phyloP scores from a whole-genome alignment of 2,888 invertebrate species.

The Isotomurus palustris region DNA sequence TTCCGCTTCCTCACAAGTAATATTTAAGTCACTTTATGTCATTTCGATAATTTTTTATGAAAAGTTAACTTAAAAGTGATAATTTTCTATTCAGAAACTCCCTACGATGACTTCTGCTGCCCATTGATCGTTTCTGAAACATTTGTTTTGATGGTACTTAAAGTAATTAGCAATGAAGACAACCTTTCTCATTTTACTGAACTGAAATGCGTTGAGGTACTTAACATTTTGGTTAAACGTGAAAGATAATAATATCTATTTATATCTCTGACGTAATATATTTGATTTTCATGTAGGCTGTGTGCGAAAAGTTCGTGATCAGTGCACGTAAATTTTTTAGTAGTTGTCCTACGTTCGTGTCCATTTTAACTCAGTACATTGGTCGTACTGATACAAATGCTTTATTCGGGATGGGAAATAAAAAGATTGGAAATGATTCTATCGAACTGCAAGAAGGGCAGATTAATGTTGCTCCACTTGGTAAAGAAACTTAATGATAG shows the following conservation, averaged over 20 bases:
- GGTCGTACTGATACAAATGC: slow-evolving; percentile 41
- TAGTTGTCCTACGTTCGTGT: slow-evolving; percentile 43
- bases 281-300: slow-evolving; percentile 35
- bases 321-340: slow-evolving; percentile 42
- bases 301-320: slow-evolving; percentile 43
- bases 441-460: slow-evolving; percentile 69
- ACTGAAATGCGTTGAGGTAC: slow-evolving; percentile 44
- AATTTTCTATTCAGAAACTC: slow-evolving; percentile 31
- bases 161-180: slow-evolving; percentile 71
- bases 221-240: background rate
- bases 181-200: slow-evolving; percentile 67
- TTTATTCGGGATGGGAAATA: slow-evolving; percentile 41
- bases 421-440: slow-evolving; percentile 46
- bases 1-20: slow-evolving; percentile 62
- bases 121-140: slow-evolving; percentile 66
- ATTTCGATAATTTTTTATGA: background rate
- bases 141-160: slow-evolving; percentile 74
- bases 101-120: slow-evolving; percentile 45
- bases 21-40: background rate
- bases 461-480: slow-evolving; percentile 84
- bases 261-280: background rate
- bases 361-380: slow-evolving; percentile 44
- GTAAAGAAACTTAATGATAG: slow-evolving; percentile 52
- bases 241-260: background rate
- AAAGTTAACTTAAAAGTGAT: background rate